Base-by-base conservation (phyloP, 2,888 invertebrate genomes). In the Pyrocoelia pectoralis region DNA sequence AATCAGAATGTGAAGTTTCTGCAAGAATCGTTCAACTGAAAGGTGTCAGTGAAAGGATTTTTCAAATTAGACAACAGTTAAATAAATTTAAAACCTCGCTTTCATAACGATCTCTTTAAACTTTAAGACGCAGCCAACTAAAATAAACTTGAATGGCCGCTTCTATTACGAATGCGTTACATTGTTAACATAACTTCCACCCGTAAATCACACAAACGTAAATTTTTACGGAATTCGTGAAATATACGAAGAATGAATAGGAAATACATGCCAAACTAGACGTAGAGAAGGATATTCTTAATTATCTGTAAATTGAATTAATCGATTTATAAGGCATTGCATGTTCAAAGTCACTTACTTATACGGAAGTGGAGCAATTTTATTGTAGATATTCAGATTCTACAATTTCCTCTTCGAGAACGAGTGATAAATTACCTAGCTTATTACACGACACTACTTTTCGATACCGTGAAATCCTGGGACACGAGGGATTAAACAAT, bases 41-140 rank as follows among this genome's bases (percentile, higher is more conserved):
- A 33, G 33, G 33, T 33, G 33, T 33, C 33, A 33, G 33, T 33
- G 33, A n/a, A 33, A 33, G 33, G 33, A 33, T 33, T 33, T 33
- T n/a, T 33, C 33, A 33, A 33, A 33, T 33, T 33, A 33, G 33
- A 33, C 33, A n/a, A 33, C 33, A 33, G 33, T n/a, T 33, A 33
- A 33, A 33, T n/a, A 33, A 33, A n/a, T 33, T n/a, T 33, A 33
- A 33, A 33, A 33, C 33, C n/a, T 33, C 33, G n/a, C n/a, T 33
- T 33, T 33, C 33, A 33, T 33, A 8, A 33, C 33, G n/a, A 33
- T n/a, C 33, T 24, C 8, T 33, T n/a, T 33, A 33, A 24, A 2
- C n/a, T 33, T 33, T n/a, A 33, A 33, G 2, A 33, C n/a, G 2
- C 33, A 33, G n/a, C 10, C 33, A 33, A 33, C 33, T 33, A 33